A percentile compares a stretch with the other conserved stretches of the same genome.
phyloP scores from a whole-genome alignment of 2,113 vertebrate genomes.

The Irena cyanogastra region DNA sequence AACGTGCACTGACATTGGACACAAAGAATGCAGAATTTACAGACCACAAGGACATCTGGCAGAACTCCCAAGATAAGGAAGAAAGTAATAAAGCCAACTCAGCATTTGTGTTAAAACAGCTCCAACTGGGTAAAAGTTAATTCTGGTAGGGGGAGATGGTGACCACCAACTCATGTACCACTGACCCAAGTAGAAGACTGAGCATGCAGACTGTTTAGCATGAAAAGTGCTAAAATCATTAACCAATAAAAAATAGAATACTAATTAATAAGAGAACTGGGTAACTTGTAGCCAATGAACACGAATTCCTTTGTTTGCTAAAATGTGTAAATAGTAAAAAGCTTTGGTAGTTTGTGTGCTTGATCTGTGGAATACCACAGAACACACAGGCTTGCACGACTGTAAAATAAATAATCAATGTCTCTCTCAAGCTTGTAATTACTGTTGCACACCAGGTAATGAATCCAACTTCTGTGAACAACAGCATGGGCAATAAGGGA shows the following conservation, averaged over 20 bases:
- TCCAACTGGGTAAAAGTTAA: background rate
- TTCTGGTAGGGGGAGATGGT: background rate
- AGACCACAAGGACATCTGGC: background rate
- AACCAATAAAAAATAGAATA: background rate
- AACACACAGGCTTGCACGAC: background rate
- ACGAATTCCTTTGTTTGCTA: background rate
- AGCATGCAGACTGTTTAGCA: background rate
- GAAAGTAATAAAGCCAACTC: background rate
- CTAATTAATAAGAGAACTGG: background rate
- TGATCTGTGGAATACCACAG: background rate
- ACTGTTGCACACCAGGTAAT: background rate
- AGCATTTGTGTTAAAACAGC: background rate
- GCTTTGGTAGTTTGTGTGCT: background rate
- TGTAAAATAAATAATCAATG: background rate
- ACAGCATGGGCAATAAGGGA: background rate
- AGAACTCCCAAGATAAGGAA: background rate
- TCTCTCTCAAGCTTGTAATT: background rate
- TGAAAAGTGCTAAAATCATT: background rate
- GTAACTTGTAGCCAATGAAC: background rate
- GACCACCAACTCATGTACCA: background rate
- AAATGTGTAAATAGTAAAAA: background rate
- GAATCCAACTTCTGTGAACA: background rate
- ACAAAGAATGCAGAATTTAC: background rate
- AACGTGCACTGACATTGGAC: background rate
- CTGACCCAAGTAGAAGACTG: background rate